phyloP scores from a whole-genome alignment of 2,797 vertebrate species.

The Enteromius mattozi region DNA sequence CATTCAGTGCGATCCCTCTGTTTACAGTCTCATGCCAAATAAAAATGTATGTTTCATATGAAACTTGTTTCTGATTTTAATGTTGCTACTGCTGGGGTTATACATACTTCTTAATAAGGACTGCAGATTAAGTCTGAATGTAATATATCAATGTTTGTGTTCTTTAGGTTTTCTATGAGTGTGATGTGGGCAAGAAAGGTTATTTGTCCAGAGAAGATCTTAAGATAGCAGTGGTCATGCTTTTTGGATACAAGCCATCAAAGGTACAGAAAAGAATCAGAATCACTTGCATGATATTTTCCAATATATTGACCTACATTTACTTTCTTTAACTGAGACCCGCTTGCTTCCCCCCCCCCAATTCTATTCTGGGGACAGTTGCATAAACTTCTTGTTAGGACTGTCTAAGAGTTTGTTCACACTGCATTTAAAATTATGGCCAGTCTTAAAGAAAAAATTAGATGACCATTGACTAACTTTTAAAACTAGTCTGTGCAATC shows the following conservation, averaged over 20 bases:
- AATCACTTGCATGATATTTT: neutral
- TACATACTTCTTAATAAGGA: neutral
- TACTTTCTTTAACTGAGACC: neutral
- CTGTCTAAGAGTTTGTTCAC: too few species aligned
- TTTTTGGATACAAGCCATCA: slow-evolving; percentile 79
- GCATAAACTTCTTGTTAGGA: too few species aligned
- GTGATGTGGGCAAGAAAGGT: slow-evolving; percentile 72
- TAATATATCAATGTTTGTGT: neutral
- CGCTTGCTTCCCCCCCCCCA: neutral
- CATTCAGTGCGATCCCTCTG: neutral
- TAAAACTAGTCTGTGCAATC: too few species aligned
- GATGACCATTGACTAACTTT: too few species aligned
- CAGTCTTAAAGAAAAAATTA: too few species aligned
- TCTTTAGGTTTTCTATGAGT: slow-evolving; percentile 71
- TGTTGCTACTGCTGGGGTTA: neutral
- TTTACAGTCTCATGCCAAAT: neutral
- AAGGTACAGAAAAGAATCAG: slow-evolving; percentile 65
- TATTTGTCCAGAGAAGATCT: slow-evolving; percentile 77
- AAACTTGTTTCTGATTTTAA: neutral
- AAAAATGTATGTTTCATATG: neutral
- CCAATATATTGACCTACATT: neutral
- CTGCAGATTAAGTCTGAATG: neutral
- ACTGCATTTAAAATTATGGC: too few species aligned
- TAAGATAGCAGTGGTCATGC: slow-evolving; percentile 73
- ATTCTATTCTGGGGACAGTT: neutral